Percentiles rank a stretch among this genome's conserved stretches.
Conservation (phyloP, 2,888 invertebrate species). For the Nemapogon koenigi region DNA sequence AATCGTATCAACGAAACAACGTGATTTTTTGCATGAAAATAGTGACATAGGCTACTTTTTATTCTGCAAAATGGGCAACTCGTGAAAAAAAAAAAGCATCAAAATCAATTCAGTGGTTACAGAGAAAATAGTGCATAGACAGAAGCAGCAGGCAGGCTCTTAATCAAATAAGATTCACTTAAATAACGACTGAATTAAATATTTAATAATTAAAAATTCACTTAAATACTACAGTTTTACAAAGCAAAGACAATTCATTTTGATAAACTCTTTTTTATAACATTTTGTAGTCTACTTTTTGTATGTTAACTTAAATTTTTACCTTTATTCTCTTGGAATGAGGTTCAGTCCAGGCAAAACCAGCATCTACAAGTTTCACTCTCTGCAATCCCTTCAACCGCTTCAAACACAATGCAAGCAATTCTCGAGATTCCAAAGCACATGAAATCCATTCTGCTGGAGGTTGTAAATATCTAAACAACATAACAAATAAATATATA, state of each 20-base stretch:
- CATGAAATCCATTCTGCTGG: conserved; percentile 88
- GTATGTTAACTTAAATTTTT: conserved; percentile 5
- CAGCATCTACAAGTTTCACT: conserved; percentile 93
- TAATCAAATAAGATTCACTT: too few species aligned
- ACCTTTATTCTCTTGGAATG: conserved; percentile 98
- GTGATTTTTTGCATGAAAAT: too few species aligned
- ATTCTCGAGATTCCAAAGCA: conserved; percentile 88
- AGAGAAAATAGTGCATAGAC: too few species aligned
- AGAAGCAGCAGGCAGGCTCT: too few species aligned
- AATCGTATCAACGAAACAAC: too few species aligned
- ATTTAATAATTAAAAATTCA: too few species aligned
- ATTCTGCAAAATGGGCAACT: too few species aligned
- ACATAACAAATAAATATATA: too few species aligned
- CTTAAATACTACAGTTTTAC: not conserved
- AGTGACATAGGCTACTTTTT: too few species aligned
- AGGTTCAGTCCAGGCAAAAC: conserved; percentile 98
- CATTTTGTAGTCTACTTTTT: not conserved
- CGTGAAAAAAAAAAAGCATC: too few species aligned
- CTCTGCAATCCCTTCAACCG: conserved; percentile 87
- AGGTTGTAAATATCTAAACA: conserved; percentile 87
- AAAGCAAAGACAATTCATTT: not conserved
- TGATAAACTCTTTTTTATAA: not conserved
- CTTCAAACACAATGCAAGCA: conserved; percentile 89
- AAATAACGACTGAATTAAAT: too few species aligned
- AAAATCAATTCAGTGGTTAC: too few species aligned